These are phyloP conservation scores for Harpagoxenus sublaevis DNA, from an alignment of 2,888 invertebrate genomes.

Conservation along the genomic window DNA sequence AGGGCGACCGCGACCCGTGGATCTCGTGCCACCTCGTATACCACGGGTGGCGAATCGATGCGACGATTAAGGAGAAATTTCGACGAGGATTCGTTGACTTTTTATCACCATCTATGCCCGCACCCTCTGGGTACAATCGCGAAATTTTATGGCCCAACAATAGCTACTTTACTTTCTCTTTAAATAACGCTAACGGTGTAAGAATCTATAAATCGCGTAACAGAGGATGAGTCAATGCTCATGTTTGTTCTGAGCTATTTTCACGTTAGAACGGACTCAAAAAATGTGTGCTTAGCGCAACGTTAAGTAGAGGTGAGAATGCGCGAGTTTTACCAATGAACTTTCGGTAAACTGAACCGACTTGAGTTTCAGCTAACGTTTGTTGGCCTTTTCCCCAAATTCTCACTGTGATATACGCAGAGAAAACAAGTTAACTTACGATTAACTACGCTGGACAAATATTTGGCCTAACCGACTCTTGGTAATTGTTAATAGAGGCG, in stretches of 20 bases:
- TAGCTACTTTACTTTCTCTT: not conserved
- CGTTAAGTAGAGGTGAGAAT: slow-evolving; percentile 1
- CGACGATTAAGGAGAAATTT: slow-evolving; percentile 60
- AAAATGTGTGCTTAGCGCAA: slow-evolving; percentile 7
- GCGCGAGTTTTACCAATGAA: not conserved
- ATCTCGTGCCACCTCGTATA: slow-evolving; percentile 62
- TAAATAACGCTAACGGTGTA: not conserved
- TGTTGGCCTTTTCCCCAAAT: not conserved
- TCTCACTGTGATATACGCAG: not conserved
- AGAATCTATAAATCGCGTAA: not conserved
- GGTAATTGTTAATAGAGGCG: slow-evolving; percentile 52
- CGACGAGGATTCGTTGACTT: slow-evolving; percentile 33
- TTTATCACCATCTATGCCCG: not conserved
- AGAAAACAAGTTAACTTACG: slow-evolving; percentile 2
- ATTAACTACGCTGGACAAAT: slow-evolving; percentile 15
- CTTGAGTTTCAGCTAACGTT: not conserved
- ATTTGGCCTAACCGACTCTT: not conserved
- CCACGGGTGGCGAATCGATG: slow-evolving; percentile 64
- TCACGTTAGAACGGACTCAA: not conserved
- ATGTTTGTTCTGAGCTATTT: not conserved
- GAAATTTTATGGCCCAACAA: not conserved
- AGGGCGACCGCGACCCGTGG: slow-evolving; percentile 42
- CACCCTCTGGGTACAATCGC: not conserved
- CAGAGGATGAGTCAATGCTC: not conserved
- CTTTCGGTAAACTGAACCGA: not conserved